Evolutionary conservation across 2,797 vertebrate genomes (phyloP).

Genomic region (Sarcoramphus papa): DNA sequence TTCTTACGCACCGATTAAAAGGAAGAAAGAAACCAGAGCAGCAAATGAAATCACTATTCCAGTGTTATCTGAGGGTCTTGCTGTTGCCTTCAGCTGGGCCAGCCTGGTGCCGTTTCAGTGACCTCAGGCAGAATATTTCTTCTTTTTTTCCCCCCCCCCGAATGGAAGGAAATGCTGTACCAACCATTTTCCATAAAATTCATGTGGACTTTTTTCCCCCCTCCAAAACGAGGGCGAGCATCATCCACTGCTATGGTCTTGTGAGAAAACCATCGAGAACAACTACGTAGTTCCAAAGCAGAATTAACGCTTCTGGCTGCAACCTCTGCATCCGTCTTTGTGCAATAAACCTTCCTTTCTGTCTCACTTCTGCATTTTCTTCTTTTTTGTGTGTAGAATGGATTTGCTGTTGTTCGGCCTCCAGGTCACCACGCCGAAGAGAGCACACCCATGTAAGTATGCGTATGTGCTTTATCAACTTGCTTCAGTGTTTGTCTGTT

Average conservation of each 20-base stretch:
- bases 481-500: not conserved
- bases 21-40: not conserved
- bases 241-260: fast-evolving
- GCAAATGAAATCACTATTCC: not conserved
- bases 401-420: conserved; percentile 94
- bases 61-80: not conserved
- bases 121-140: not conserved
- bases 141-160: not conserved
- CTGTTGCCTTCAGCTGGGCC: not conserved
- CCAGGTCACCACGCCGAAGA: conserved; percentile 96
- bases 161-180: not conserved
- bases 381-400: conserved; percentile 77
- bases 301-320: not conserved
- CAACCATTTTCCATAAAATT: not conserved
- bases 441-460: conserved; percentile 93
- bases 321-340: not conserved
- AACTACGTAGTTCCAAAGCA: not conserved
- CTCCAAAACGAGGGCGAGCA: not conserved
- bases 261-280: not conserved
- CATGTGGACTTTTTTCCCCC: not conserved
- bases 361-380: not conserved
- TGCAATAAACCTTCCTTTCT: not conserved
- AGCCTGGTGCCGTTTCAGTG: not conserved
- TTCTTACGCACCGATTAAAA: not conserved
- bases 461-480: fast-evolving